A percentile compares a stretch with the other conserved stretches of the same genome.
Evolutionary conservation across 2,113 vertebrate species (phyloP).

Genomic region (Anoplopoma fimbria): DNA sequence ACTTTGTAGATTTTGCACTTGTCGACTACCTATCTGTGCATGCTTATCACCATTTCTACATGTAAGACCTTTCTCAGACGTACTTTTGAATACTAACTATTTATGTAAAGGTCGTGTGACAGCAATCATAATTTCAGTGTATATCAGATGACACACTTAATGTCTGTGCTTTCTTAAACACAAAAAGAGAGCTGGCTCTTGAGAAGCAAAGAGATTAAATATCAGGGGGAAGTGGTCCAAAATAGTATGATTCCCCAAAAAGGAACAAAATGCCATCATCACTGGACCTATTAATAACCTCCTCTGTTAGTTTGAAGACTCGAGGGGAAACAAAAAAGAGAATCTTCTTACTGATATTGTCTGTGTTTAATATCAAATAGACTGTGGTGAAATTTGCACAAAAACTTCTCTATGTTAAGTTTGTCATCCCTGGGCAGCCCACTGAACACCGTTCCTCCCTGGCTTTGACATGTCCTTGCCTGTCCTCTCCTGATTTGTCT

Average conservation of each 20-base stretch:
- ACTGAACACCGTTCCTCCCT: constrained; percentile 61
- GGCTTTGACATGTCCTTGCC: constrained; percentile 71
- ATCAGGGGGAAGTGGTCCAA: constrained; percentile 57
- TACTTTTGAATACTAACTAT: constrained; percentile 82
- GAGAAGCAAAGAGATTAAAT: constrained; percentile 55
- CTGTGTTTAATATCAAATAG: constrained; percentile 78
- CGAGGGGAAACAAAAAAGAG: constrained; percentile 10
- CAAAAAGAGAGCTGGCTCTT: constrained; percentile 66
- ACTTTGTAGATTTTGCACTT: constrained; percentile 83
- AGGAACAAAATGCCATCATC: constrained; percentile 58
- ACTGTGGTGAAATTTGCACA: constrained; percentile 81
- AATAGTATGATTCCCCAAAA: constrained; percentile 41
- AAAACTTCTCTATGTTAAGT: constrained; percentile 73
- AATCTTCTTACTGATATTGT: constrained; percentile 69
- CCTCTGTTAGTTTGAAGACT: constrained; percentile 62
- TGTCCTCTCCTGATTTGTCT: constrained; percentile 75
- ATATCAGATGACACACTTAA: constrained; percentile 75
- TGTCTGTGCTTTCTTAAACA: constrained; percentile 79
- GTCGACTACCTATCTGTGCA: constrained; percentile 85
- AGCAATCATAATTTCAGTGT: constrained; percentile 80
- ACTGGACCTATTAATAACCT: constrained; percentile 66
- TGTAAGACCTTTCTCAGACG: constrained; percentile 80
- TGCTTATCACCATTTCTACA: constrained; percentile 83
- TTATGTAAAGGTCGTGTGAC: constrained; percentile 81
- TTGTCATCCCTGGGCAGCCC: constrained; percentile 67